Conservation (phyloP, 1,140 invertebrate genomes). For the Drepana arcuata region DNA sequence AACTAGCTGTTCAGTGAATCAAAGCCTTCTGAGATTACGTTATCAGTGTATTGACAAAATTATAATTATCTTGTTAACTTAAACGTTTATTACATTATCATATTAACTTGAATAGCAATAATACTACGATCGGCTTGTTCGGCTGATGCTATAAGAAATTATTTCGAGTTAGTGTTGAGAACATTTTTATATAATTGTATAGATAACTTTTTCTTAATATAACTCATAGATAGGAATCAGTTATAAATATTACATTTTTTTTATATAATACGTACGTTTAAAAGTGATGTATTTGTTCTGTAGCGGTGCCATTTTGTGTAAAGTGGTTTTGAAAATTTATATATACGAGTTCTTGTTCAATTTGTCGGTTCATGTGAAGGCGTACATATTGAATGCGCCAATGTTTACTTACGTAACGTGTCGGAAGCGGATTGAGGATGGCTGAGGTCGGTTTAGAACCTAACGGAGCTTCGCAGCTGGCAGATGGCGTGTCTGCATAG, state of each 20-base stretch:
- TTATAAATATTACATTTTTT: constrained; percentile 28
- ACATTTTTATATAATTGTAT: constrained; percentile 29
- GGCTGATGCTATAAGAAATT: constrained; percentile 17
- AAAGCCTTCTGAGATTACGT: constrained; percentile 53
- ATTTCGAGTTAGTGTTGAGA: constrained; percentile 26
- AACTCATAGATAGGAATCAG: constrained; percentile 35
- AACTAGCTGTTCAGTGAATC: too few relatives aligned
- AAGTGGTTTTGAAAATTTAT: constrained; percentile 14
- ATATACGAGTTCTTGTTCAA: constrained; percentile 7
- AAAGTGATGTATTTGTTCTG: constrained; percentile 30
- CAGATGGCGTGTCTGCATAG: too few relatives aligned
- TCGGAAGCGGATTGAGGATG: too few relatives aligned
- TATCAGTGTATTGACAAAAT: too few relatives aligned
- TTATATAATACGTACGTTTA: too few relatives aligned
- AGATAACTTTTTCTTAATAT: constrained; percentile 29
- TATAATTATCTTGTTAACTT: constrained; percentile 29
- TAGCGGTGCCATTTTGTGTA: constrained; percentile 38
- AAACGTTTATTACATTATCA: too few relatives aligned
- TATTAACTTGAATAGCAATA: constrained; percentile 46
- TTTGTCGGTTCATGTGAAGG: too few relatives aligned
- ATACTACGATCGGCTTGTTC: constrained; percentile 21
- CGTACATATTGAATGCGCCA: too few relatives aligned
- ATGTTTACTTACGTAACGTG: too few relatives aligned
- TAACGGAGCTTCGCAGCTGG: too few relatives aligned
- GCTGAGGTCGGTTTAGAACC: too few relatives aligned